These are phyloP conservation scores for Coreius guichenoti DNA, from an alignment of 2,797 vertebrate genomes.

Conservation along the genomic window DNA sequence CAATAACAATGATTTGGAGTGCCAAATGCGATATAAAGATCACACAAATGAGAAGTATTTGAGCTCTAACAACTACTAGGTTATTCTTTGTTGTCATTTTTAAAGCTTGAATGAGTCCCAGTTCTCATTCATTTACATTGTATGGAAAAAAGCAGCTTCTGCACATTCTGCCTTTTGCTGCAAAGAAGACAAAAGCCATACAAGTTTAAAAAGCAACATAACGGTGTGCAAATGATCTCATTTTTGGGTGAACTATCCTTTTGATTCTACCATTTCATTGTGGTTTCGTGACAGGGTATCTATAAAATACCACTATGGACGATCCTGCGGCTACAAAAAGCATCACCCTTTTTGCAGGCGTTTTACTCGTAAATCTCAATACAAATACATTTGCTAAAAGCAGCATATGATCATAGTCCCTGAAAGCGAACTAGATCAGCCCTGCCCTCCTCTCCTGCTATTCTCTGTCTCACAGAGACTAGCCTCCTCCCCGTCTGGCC, in stretches of 20 bases:
- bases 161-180: background rate
- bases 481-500: conserved; percentile 69
- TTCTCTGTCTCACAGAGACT: conserved; percentile 36
- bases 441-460: conserved; percentile 22
- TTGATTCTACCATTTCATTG: background rate
- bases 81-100: background rate
- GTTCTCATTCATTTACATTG: background rate
- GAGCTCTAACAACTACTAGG: background rate
- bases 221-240: background rate
- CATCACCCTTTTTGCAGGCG: conserved; percentile 16
- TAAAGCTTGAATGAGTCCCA: background rate
- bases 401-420: conserved; percentile 17
- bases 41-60: too few relatives aligned
- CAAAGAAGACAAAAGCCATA: background rate
- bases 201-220: background rate
- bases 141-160: background rate
- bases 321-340: background rate
- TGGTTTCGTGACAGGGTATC: background rate
- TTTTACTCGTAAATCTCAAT: conserved; percentile 31
- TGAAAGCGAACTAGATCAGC: conserved; percentile 23
- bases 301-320: conserved; percentile 6
- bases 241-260: background rate
- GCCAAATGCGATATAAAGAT: background rate
- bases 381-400: conserved; percentile 42
- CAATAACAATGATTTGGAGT: background rate